Percentiles rank a stretch among this genome's conserved stretches.
Evolutionary conservation across 2,113 vertebrate genomes (phyloP).

Genomic region (Lepisosteus osseus): DNA sequence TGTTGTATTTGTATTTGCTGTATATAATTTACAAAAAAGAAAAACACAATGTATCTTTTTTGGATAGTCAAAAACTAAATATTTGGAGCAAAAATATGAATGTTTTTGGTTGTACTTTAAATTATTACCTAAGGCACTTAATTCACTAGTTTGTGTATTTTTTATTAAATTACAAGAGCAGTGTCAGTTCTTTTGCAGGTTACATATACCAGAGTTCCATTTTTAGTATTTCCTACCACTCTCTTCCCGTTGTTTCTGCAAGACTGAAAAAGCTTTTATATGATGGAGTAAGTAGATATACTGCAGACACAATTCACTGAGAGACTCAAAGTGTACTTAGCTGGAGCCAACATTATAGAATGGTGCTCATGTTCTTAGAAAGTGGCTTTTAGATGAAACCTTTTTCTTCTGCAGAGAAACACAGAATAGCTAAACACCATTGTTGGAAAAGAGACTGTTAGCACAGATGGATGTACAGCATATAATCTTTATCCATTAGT

Average conservation of each 20-base stretch:
- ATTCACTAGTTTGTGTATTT: too few species aligned
- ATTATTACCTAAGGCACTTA: too few species aligned
- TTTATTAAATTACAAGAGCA: too few species aligned
- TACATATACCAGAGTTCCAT: too few species aligned
- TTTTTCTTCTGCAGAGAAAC: neutral
- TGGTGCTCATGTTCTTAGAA: neutral
- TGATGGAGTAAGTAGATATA: slow-evolving; percentile 9
- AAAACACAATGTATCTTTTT: too few species aligned
- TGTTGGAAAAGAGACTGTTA: neutral
- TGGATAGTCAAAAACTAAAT: too few species aligned
- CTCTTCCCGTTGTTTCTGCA: neutral
- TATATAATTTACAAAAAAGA: neutral
- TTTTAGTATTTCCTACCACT: too few species aligned
- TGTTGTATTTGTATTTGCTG: slow-evolving; percentile 2
- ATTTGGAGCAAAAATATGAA: too few species aligned
- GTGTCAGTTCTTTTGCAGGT: too few species aligned
- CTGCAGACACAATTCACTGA: slow-evolving; percentile 8
- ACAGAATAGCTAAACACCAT: neutral
- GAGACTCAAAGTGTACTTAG: slow-evolving; percentile 14
- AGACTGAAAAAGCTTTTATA: slow-evolving; percentile 20
- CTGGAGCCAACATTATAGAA: slow-evolving; percentile 14
- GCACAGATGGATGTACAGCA: neutral
- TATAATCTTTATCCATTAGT: slow-evolving; percentile 17
- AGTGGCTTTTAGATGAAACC: slow-evolving; percentile 3
- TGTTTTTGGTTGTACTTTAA: too few species aligned